phyloP scores from a whole-genome alignment of 2,113 vertebrate genomes.

The Chionodraco myersi region DNA sequence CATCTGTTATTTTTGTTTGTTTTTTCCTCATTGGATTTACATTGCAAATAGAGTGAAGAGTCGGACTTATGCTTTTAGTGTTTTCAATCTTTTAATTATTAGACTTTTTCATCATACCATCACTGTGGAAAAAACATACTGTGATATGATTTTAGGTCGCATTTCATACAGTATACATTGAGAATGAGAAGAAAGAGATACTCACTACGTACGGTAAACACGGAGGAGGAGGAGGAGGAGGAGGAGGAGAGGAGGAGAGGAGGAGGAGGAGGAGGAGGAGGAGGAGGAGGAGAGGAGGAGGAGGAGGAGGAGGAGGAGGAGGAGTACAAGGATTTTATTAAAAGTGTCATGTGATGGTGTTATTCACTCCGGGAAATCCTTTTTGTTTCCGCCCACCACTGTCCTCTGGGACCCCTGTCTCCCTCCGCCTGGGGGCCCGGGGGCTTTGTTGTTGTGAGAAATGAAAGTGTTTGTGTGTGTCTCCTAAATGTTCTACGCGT shows the following conservation, averaged over 20 bases:
- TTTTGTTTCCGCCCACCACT: conserved; percentile 10
- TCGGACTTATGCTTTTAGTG: no score
- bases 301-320: background rate
- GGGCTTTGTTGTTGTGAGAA: background rate
- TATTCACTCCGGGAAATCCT: conserved; percentile 56
- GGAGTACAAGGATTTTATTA: conserved; percentile 38
- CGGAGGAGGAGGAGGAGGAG: background rate
- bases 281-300: background rate
- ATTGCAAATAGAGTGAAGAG: no score
- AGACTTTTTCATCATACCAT: no score
- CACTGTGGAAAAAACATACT: no score
- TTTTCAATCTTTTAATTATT: no score
- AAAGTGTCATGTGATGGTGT: conserved; percentile 57
- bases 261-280: background rate
- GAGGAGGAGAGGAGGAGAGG: background rate
- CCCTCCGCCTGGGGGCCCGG: background rate
- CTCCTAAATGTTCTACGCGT: background rate
- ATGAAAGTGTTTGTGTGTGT: conserved; percentile 16
- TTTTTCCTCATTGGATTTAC: no score
- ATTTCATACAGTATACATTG: background rate
- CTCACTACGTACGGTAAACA: background rate
- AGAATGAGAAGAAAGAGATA: background rate
- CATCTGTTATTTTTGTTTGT: no score
- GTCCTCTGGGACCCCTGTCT: conserved; percentile 40
- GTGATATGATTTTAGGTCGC: no score